Percentiles rank a stretch among this genome's conserved stretches.
Evolutionary conservation across 2,797 vertebrate species (phyloP).

Genomic region (Geranospiza caerulescens): DNA sequence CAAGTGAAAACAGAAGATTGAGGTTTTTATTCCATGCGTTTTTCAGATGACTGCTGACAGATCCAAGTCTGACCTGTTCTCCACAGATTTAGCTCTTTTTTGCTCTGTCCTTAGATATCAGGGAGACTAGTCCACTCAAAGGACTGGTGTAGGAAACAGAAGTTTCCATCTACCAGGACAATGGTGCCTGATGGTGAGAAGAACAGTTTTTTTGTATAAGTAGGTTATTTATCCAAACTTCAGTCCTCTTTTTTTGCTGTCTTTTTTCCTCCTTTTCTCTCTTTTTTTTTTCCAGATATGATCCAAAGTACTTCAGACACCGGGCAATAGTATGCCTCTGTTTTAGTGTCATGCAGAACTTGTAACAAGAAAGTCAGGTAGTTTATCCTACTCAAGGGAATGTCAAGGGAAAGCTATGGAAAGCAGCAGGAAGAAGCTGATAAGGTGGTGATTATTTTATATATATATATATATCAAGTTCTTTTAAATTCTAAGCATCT

Average conservation of each 20-base stretch:
- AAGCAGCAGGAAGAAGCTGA: not conserved
- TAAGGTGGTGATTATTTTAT: not conserved
- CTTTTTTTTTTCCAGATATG: not conserved
- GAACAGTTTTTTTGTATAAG: not conserved
- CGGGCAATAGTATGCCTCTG: not conserved
- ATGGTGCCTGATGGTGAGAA: not conserved
- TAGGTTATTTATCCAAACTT: not conserved
- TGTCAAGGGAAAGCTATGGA: not conserved
- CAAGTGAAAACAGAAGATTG: not conserved
- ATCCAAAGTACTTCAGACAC: not conserved
- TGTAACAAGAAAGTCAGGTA: not conserved
- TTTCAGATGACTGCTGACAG: not conserved
- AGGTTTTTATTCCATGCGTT: not conserved
- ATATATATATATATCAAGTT: not conserved
- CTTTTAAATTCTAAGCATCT: not conserved
- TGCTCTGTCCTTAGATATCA: not conserved
- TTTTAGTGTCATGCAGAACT: not conserved
- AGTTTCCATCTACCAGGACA: not conserved
- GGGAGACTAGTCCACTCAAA: not conserved
- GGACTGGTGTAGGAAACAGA: not conserved
- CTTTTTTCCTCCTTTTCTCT: not conserved
- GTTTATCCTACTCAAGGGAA: not conserved
- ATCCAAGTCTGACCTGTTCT: not conserved
- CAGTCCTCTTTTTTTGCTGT: not conserved
- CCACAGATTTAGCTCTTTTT: not conserved